Percentiles rank a stretch among this genome's conserved stretches.
These are phyloP conservation scores for Porites lobata DNA, from an alignment of 92 coral and sea anemone genomes.

Conservation along the genomic window DNA sequence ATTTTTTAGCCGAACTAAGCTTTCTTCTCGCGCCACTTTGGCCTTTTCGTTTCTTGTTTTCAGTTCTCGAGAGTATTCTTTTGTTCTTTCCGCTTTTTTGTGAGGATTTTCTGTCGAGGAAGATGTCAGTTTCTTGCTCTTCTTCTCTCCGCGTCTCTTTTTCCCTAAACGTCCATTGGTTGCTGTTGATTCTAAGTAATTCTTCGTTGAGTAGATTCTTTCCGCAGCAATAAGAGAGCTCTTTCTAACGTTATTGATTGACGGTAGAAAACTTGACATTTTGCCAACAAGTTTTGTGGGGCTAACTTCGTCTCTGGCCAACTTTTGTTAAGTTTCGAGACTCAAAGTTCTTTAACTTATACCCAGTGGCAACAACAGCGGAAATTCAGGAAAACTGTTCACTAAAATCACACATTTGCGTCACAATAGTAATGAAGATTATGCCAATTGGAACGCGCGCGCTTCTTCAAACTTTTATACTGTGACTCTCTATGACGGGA, in stretches of 20 bases:
- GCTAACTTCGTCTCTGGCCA: not conserved
- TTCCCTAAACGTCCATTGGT: slow-evolving; percentile 51
- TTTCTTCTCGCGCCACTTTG: slow-evolving; percentile 56
- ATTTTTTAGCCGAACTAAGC: slow-evolving; percentile 41
- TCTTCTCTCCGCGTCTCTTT: slow-evolving; percentile 30
- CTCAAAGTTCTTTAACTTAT: not conserved
- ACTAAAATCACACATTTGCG: slow-evolving; percentile 4
- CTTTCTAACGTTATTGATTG: slow-evolving; percentile 51
- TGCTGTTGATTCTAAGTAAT: slow-evolving; percentile 61
- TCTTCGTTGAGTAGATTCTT: slow-evolving; percentile 78
- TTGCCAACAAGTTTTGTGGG: not conserved
- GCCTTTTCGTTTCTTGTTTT: slow-evolving; percentile 66
- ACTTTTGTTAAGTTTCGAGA: not conserved
- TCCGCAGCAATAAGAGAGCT: slow-evolving; percentile 81
- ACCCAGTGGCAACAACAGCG: not conserved
- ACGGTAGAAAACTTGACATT: slow-evolving; percentile 60
- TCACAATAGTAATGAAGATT: slow-evolving; percentile 24
- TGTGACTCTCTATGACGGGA: too few species aligned
- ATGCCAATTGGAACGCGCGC: slow-evolving; percentile 18
- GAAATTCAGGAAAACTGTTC: not conserved
- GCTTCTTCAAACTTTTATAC: not conserved
- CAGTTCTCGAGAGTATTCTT: slow-evolving; percentile 73
- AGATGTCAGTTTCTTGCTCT: slow-evolving; percentile 19
- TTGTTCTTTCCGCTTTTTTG: slow-evolving; percentile 70
- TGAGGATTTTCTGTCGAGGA: slow-evolving; percentile 29